Conservation (phyloP, 2,888 invertebrate genomes). For the Epinotia ramella region DNA sequence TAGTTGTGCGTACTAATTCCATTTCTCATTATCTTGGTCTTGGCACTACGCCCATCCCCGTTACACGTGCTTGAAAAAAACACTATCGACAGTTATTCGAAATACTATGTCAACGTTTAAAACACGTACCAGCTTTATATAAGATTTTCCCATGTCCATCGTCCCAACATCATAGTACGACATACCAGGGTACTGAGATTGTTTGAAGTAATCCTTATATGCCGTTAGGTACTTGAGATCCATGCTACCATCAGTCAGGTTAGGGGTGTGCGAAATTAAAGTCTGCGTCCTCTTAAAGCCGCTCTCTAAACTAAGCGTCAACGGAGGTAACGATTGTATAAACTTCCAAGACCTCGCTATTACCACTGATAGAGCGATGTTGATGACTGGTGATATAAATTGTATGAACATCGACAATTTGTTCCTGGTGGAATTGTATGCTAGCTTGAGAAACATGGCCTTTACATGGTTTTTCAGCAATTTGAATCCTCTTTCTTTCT, state of each 20-base stretch:
- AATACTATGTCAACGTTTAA: conserved; percentile 6
- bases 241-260: conserved; percentile 61
- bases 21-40: not conserved
- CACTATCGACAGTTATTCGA: not conserved
- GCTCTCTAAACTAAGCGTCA: conserved; percentile 82
- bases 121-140: conserved; percentile 75
- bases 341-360: conserved; percentile 80
- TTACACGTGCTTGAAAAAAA: not conserved
- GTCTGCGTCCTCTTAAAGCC: conserved; percentile 72
- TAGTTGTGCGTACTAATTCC: not conserved
- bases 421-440: conserved; percentile 72
- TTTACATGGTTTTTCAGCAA: conserved; percentile 75
- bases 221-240: conserved; percentile 65
- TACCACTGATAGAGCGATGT: conserved; percentile 74
- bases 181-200: conserved; percentile 62
- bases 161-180: conserved; percentile 67
- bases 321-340: conserved; percentile 84
- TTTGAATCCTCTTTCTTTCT: conserved; percentile 73
- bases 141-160: conserved; percentile 69
- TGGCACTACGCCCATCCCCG: conserved; percentile 1
- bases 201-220: conserved; percentile 72
- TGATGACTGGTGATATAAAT: conserved; percentile 76
- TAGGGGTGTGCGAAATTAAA: conserved; percentile 62
- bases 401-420: conserved; percentile 76
- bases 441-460: conserved; percentile 78